Evolutionary conservation across 2,888 invertebrate genomes (phyloP), one percentile per base, ranked within the genome.

Genomic region (Lomographa bimaculata): DNA sequence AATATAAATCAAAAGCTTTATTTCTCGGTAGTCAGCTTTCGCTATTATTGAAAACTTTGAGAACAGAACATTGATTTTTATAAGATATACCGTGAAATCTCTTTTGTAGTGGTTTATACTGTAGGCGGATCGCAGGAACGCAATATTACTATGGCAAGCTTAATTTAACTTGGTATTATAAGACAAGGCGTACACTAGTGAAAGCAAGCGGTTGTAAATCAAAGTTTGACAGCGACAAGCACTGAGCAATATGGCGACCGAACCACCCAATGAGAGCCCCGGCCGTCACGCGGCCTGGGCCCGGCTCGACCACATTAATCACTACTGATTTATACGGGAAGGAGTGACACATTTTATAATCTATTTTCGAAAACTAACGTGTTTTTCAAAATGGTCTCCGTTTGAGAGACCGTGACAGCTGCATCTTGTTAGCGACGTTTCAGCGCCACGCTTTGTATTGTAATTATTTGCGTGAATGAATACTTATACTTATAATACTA

Each of bases 191-290:
- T 73, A 68, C 74, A 75, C 80, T 82, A 83, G 83, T 80, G 81
- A 82, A 81, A 79, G 78, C 79, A 65, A 61, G 74, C 74, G 56
- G 74, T 73, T 70, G 84, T 89, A 82, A 80, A 79, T 89, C 87
- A 89, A 85, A 84, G 68, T 89, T 89, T 89, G 89, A 89, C 89
- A 87, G 83, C 70, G 84, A 87, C 89, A 87, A 83, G 89, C 81
- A 69, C 76, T 59, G 79, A 79, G 82, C 89, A 87, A 87, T 86
- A 89, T 89, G 89, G 89, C 87, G 83, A 68, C 83, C 72, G 61
- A 72, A 77, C 87, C 86, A 87, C 86, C 87, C 89, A 89, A 87
- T 89, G 84, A 87, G 87, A 72, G 64, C 75, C 73, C 65, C 79
- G 79, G 76, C 71, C 82, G 87, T 87, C 85, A 86, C 84, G 78